Percentiles rank a stretch among this genome's conserved stretches.
Evolutionary conservation across 2,113 vertebrate species (phyloP).

Genomic region (Charadrius vociferus): DNA sequence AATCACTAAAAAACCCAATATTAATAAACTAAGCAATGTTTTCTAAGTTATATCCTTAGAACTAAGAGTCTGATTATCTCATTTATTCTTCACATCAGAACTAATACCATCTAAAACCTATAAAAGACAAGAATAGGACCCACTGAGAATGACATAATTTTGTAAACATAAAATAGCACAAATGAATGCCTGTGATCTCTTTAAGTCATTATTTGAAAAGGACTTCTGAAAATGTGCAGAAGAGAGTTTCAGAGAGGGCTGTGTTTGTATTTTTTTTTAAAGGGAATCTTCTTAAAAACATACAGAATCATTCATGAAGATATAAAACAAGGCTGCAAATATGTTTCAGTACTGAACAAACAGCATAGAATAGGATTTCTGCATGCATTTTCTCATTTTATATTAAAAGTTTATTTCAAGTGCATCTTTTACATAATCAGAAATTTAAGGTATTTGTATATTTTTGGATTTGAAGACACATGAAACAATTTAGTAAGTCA

Average conservation of each 20-base stretch:
- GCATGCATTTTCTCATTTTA: neutral
- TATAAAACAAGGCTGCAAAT: neutral
- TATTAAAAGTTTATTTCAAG: neutral
- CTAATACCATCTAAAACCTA: neutral
- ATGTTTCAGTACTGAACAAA: neutral
- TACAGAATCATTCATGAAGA: neutral
- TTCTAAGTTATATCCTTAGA: neutral
- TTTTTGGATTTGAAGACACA: neutral
- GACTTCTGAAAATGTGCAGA: neutral
- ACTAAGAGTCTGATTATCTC: neutral
- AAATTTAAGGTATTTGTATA: neutral
- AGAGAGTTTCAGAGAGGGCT: fast-evolving
- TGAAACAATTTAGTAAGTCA: neutral
- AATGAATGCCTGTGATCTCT: neutral
- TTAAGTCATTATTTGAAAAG: neutral
- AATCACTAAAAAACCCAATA: neutral
- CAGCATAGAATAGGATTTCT: neutral
- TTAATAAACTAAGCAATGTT: neutral
- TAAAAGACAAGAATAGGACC: neutral
- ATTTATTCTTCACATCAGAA: neutral
- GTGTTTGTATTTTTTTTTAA: neutral
- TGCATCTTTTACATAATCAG: neutral
- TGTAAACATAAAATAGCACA: neutral
- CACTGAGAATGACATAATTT: neutral
- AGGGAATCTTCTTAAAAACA: neutral